These are phyloP conservation scores for Corythaixoides concolor DNA, from an alignment of 2,113 vertebrate species.

Conservation along the genomic window DNA sequence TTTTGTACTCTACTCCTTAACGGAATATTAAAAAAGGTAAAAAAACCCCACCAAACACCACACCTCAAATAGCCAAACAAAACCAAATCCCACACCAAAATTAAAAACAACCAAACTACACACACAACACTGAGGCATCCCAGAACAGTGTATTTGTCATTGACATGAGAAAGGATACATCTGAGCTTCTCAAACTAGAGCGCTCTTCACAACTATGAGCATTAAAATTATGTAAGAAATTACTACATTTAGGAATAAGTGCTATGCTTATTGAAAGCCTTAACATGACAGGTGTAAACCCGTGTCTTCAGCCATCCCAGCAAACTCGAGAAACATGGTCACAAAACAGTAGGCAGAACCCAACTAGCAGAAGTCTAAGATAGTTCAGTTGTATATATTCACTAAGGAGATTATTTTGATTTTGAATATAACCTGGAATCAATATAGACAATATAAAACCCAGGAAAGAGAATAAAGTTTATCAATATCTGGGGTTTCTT, in stretches of 20 bases:
- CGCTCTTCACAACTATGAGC: neutral
- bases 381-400: neutral
- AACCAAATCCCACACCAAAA: neutral
- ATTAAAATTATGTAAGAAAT: neutral
- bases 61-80: neutral
- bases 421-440: neutral
- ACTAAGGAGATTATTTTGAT: neutral
- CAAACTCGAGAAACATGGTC: accelerated
- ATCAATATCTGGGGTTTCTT: neutral
- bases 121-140: neutral
- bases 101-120: neutral
- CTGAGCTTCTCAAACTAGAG: neutral
- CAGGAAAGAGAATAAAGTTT: neutral
- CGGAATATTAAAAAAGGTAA: neutral
- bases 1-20: neutral
- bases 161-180: neutral
- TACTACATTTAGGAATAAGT: neutral
- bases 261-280: neutral
- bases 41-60: no score
- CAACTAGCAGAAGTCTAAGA: neutral
- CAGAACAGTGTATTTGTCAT: neutral
- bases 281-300: accelerated
- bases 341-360: neutral
- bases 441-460: neutral
- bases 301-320: neutral